Percentiles rank a stretch among this genome's conserved stretches.
These are phyloP conservation scores for Cirrhinus mrigala DNA, from an alignment of 2,797 vertebrate genomes.

Conservation along the genomic window DNA sequence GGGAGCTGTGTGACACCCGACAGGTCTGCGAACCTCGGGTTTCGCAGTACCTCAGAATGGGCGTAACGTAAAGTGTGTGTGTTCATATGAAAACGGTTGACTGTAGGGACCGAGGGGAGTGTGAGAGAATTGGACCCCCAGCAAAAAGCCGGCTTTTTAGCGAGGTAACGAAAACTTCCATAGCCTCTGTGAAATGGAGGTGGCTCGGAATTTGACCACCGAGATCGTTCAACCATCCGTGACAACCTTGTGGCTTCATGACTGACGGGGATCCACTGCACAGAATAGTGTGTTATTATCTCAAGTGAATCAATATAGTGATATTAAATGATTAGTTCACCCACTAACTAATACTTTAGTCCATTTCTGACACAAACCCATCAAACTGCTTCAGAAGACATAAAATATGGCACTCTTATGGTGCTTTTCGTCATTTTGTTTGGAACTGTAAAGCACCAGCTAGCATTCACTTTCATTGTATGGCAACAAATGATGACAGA, in stretches of 20 bases:
- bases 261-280: constrained; percentile 27
- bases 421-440: background rate
- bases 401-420: too few relatives aligned
- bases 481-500: background rate
- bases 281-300: constrained; percentile 7
- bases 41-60: constrained; percentile 57
- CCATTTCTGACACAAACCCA: background rate
- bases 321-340: background rate
- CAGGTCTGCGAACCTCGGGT: background rate
- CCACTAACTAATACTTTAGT: too few relatives aligned
- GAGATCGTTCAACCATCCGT: constrained; percentile 68
- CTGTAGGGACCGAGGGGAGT: constrained; percentile 45
- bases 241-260: constrained; percentile 43
- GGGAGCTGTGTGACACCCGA: background rate
- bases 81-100: background rate
- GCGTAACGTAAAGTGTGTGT: constrained; percentile 47
- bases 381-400: too few relatives aligned
- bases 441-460: too few relatives aligned
- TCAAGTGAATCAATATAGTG: background rate
- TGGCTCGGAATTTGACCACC: constrained; percentile 42
- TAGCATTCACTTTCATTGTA: too few relatives aligned
- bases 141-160: constrained; percentile 13
- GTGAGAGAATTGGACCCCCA: constrained; percentile 53
- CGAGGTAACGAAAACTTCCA: constrained; percentile 23
- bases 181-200: constrained; percentile 31